Evolutionary conservation across 2,113 vertebrate species (phyloP).

Genomic region (Sapajus apella): DNA sequence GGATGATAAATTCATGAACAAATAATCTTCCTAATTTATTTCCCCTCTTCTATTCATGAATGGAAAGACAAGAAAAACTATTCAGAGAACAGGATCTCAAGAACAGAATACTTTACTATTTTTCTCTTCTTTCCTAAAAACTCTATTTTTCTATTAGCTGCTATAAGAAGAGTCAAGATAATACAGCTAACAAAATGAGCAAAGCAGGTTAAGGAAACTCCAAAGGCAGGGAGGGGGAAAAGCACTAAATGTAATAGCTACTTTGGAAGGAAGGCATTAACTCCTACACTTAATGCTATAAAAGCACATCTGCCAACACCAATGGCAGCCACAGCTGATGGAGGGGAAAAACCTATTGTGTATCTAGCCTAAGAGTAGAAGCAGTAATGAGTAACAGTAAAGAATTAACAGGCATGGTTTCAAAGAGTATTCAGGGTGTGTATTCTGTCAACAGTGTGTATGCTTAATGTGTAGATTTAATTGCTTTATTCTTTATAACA

Average conservation of each 20-base stretch:
- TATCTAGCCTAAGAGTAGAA: neutral
- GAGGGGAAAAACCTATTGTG: neutral
- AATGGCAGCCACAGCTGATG: neutral
- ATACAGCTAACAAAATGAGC: slow-evolving; percentile 10
- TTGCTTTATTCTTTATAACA: neutral
- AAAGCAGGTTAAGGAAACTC: slow-evolving; percentile 11
- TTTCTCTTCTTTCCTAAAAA: neutral
- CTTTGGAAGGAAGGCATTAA: neutral
- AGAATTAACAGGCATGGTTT: neutral
- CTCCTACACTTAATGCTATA: neutral
- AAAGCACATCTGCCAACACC: neutral
- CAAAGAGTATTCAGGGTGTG: neutral
- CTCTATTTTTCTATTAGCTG: neutral
- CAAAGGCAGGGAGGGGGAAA: too few relatives aligned
- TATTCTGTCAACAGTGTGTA: neutral
- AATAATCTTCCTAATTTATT: slow-evolving; percentile 19
- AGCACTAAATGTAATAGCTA: neutral
- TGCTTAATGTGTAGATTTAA: neutral
- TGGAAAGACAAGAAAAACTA: neutral
- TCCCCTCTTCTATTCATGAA: slow-evolving; percentile 12
- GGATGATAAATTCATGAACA: slow-evolving; percentile 15
- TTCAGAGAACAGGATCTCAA: neutral
- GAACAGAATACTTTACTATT: neutral
- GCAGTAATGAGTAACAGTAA: neutral
- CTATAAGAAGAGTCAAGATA: neutral